Conservation (phyloP, 2,113 vertebrate species). For the Phoxinus phoxinus region DNA sequence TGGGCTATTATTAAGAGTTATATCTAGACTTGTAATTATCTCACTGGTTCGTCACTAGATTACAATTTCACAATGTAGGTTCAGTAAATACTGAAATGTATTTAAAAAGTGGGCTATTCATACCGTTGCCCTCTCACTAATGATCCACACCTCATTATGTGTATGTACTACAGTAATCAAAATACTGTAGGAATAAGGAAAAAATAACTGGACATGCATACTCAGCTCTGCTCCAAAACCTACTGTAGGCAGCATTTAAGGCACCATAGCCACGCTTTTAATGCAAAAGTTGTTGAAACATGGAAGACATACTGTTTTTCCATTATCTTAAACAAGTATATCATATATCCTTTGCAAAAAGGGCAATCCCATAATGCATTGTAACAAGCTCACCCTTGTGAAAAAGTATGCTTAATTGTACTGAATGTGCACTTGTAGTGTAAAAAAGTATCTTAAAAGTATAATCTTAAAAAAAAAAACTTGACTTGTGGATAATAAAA, state of each 20-base stretch:
- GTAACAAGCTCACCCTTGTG: too few species aligned
- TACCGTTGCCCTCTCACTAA: neutral
- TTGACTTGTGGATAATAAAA: too few species aligned
- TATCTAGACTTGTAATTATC: constrained; percentile 1
- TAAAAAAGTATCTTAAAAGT: too few species aligned
- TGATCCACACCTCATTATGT: constrained; percentile 4
- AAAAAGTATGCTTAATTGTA: too few species aligned
- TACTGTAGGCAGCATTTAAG: neutral
- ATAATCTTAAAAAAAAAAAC: too few species aligned
- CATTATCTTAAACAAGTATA: too few species aligned
- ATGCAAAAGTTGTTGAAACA: neutral
- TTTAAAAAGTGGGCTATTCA: neutral
- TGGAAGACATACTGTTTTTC: too few species aligned
- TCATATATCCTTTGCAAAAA: too few species aligned
- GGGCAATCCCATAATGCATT: too few species aligned
- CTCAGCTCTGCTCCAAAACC: neutral
- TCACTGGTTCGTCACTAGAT: neutral
- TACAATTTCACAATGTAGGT: neutral
- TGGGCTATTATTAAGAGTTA: neutral
- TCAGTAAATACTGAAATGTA: neutral
- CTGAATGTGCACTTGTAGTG: too few species aligned
- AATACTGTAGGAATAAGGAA: too few species aligned
- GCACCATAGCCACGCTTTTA: neutral
- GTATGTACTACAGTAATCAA: neutral
- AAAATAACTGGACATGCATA: neutral